Evolutionary conservation across 2,113 vertebrate species (phyloP).

Genomic region (Otis tarda): DNA sequence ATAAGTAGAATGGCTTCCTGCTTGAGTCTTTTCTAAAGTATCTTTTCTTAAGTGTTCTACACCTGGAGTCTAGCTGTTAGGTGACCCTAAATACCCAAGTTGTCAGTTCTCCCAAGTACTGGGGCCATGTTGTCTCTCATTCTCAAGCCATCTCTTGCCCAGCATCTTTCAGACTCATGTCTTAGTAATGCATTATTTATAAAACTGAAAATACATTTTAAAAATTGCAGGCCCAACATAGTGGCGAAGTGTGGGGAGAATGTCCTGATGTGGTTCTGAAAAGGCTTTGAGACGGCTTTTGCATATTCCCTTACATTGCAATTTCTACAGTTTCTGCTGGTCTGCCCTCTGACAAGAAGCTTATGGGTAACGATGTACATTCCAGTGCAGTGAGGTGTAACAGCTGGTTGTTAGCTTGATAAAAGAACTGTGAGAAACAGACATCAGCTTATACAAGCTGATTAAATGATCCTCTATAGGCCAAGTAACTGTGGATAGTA

Average conservation of each 20-base stretch:
- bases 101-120: not conserved
- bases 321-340: not conserved
- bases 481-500: not conserved
- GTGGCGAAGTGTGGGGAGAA: not conserved
- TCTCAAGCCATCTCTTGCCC: not conserved
- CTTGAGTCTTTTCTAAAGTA: not conserved
- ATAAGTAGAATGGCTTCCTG: not conserved
- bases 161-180: not conserved
- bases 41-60: not conserved
- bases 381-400: not conserved
- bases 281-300: not conserved
- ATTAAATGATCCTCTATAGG: not conserved
- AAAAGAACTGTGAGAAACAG: not conserved
- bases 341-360: not conserved
- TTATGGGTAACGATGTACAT: fast-evolving
- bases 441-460: not conserved
- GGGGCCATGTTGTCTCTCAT: not conserved
- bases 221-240: not conserved
- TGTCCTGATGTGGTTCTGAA: not conserved
- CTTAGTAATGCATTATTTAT: not conserved
- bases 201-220: not conserved
- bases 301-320: not conserved
- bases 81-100: not conserved
- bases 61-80: not conserved
- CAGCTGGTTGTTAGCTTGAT: not conserved